phyloP scores from a whole-genome alignment of 2,797 vertebrate species.

The Siniperca undulata region DNA sequence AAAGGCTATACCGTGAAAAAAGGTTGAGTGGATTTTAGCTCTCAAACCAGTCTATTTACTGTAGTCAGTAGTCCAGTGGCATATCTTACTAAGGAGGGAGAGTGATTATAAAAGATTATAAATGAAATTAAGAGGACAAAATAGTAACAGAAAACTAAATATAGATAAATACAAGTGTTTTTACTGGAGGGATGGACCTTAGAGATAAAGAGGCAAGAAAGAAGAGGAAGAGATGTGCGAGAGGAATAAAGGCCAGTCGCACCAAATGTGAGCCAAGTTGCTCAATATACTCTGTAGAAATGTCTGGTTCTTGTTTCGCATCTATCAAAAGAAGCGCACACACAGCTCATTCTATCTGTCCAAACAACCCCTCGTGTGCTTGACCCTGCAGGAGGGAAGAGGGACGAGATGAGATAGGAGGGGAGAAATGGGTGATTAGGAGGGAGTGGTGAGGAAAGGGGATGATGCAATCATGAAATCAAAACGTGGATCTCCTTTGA shows the following conservation, averaged over 20 bases:
- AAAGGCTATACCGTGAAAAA: background rate
- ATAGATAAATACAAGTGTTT: background rate
- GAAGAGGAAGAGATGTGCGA: background rate
- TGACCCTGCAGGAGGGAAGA: background rate
- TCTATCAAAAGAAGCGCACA: background rate
- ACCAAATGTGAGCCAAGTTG: background rate
- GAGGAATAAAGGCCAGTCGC: slow-evolving; percentile 1
- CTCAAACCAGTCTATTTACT: background rate
- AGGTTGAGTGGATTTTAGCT: background rate
- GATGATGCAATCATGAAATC: background rate
- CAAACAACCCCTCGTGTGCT: background rate
- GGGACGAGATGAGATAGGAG: slow-evolving; percentile 15
- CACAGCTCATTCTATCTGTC: slow-evolving; percentile 4
- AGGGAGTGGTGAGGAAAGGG: slow-evolving; percentile 1
- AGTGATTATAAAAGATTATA: background rate
- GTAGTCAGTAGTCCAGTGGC: background rate
- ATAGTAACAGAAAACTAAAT: background rate
- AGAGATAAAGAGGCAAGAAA: background rate
- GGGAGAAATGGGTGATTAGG: slow-evolving; percentile 9
- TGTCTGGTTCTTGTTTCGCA: slow-evolving; percentile 5
- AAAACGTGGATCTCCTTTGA: slow-evolving; percentile 15
- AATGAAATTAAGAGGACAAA: background rate
- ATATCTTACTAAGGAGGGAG: background rate
- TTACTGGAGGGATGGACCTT: background rate
- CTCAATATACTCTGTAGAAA: background rate